Percentiles rank a stretch among this genome's conserved stretches.
phyloP scores from a whole-genome alignment of 2,888 invertebrate genomes.

The Endotricha flammealis region DNA sequence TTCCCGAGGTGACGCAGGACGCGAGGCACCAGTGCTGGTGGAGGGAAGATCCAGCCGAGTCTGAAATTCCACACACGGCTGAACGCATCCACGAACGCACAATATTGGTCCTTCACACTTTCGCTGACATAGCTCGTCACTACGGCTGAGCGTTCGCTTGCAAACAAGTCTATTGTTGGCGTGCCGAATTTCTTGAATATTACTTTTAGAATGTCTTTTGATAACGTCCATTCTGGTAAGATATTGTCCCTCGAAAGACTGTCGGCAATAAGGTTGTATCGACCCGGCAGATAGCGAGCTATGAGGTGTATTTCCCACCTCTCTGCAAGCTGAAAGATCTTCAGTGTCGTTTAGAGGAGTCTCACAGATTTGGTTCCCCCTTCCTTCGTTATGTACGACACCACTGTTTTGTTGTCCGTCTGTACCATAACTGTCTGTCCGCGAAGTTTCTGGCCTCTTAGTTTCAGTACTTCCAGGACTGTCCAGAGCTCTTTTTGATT shows the following conservation, averaged over 20 bases:
- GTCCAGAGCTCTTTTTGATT: conserved; percentile 8
- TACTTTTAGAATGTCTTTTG: not conserved
- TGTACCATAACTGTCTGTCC: conserved; percentile 1
- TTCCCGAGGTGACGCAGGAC: conserved; percentile 1
- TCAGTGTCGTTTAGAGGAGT: not conserved
- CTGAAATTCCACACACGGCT: conserved; percentile 10
- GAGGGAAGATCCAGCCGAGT: conserved; percentile 15
- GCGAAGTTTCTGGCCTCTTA: not conserved
- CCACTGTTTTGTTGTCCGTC: conserved; percentile 6
- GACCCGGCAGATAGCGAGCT: conserved; percentile 3
- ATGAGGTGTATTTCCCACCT: not conserved
- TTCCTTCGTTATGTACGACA: conserved; percentile 9
- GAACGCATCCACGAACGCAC: conserved; percentile 14
- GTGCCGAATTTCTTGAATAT: conserved; percentile 11
- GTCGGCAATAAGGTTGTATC: conserved; percentile 12
- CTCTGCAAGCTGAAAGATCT: not conserved
- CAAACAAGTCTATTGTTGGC: conserved; percentile 17
- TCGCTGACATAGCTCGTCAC: conserved; percentile 12
- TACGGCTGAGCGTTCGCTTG: conserved; percentile 10
- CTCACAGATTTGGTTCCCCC: conserved; percentile 5
- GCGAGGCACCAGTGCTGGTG: conserved; percentile 9
- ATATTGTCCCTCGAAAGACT: conserved; percentile 8
- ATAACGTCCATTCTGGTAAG: conserved; percentile 9
- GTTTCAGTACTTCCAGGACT: conserved; percentile 1
- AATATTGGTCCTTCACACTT: conserved; percentile 7